Conservation (phyloP, 2,113 vertebrate species). For the Rhinichthys klamathensis region DNA sequence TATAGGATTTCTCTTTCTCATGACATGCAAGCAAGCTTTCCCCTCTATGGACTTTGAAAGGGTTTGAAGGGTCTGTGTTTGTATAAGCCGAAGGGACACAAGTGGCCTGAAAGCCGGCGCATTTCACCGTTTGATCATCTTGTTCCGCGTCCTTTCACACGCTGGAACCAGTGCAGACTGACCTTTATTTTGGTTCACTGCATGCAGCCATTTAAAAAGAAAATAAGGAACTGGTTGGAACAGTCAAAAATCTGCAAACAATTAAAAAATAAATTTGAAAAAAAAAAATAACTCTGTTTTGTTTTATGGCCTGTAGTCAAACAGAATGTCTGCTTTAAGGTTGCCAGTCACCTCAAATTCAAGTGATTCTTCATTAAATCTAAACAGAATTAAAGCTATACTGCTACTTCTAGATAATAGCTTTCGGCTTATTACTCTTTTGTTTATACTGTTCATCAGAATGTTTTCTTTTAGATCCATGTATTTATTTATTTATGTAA, state of each 20-base stretch:
- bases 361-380: not conserved
- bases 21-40: slow-evolving; percentile 38
- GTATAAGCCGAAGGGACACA: slow-evolving; percentile 51
- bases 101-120: slow-evolving; percentile 18
- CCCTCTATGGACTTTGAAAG: slow-evolving; percentile 40
- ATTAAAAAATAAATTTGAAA: slow-evolving; percentile 29
- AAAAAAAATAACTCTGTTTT: slow-evolving; percentile 3
- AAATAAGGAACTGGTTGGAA: not conserved
- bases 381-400: not conserved
- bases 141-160: slow-evolving; percentile 47
- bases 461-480: not conserved
- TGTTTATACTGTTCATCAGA: too few relatives aligned
- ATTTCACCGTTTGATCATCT: slow-evolving; percentile 52
- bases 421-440: not conserved
- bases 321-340: not conserved
- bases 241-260: slow-evolving; percentile 28
- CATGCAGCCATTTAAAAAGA: not conserved
- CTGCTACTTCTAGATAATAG: not conserved
- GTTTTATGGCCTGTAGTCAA: not conserved
- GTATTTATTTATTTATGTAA: not conserved
- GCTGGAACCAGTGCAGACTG: slow-evolving; percentile 34
- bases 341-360: not conserved
- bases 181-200: slow-evolving; percentile 38
- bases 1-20: slow-evolving; percentile 39
- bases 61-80: slow-evolving; percentile 47